Evolutionary conservation across 2,888 invertebrate genomes (phyloP).

Genomic region (Leptopilina syphax): DNA sequence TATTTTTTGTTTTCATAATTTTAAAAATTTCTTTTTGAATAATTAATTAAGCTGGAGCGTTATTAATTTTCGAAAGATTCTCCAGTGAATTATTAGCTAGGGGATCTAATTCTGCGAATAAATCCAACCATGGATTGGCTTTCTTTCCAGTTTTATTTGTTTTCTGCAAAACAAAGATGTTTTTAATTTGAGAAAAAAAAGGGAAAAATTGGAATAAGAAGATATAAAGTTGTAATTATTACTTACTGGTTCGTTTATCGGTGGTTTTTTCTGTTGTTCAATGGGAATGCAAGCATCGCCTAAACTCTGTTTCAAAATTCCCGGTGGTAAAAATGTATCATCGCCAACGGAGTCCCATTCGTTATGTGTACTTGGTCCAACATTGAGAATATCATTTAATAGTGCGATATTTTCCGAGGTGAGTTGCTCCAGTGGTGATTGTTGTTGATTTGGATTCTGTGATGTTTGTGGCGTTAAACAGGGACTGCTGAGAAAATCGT

Average conservation of each 20-base stretch:
- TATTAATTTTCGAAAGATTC: conserved; percentile 66
- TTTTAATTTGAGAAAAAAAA: conserved; percentile 4
- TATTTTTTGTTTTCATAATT: neutral
- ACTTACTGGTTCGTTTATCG: conserved; percentile 60
- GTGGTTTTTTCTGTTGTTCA: conserved; percentile 43
- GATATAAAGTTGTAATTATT: neutral
- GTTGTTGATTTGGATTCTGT: conserved; percentile 14
- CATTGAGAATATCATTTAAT: conserved; percentile 68
- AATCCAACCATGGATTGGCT: conserved; percentile 88
- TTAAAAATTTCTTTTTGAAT: neutral
- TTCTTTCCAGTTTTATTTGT: conserved; percentile 71
- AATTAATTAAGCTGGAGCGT: conserved; percentile 69
- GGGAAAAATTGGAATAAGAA: neutral
- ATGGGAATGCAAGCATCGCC: conserved; percentile 61
- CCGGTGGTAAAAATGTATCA: conserved; percentile 72
- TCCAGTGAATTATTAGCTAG: conserved; percentile 88
- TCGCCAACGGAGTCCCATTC: conserved; percentile 68
- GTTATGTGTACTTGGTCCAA: conserved; percentile 52
- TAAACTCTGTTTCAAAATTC: conserved; percentile 72
- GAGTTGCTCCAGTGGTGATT: conserved; percentile 62
- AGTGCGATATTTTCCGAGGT: conserved; percentile 69
- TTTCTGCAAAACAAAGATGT: conserved; percentile 57
- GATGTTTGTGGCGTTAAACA: conserved; percentile 22
- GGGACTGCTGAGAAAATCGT: conserved; percentile 8
- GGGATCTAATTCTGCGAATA: conserved; percentile 96